These are phyloP conservation scores for Podarcis muralis DNA, from an alignment of 2,113 vertebrate genomes.

Conservation along the genomic window DNA sequence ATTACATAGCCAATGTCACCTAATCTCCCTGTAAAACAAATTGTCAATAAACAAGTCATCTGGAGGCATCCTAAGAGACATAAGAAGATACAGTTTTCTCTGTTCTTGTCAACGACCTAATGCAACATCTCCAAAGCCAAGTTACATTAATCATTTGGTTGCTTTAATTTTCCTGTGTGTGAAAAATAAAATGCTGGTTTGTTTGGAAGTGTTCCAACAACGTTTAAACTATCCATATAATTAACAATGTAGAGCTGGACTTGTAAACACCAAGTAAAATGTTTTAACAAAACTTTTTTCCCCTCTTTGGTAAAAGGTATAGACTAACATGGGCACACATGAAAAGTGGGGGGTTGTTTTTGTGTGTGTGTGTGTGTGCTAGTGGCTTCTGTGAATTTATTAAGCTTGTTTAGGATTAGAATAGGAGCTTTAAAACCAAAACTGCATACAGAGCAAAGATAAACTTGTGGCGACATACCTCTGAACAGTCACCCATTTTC, in stretches of 20 bases:
- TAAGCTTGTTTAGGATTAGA: neutral
- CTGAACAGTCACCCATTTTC: neutral
- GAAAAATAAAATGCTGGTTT: too few species aligned
- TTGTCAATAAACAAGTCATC: too few species aligned
- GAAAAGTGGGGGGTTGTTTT: neutral
- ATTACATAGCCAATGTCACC: too few species aligned
- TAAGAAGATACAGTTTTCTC: neutral
- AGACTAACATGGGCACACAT: neutral
- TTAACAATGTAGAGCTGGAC: neutral
- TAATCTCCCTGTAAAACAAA: too few species aligned
- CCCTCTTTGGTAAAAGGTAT: neutral
- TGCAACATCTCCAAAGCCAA: neutral
- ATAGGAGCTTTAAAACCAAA: neutral
- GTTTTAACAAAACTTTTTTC: neutral
- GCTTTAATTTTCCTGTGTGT: neutral
- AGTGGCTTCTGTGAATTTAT: neutral
- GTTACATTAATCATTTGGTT: neutral
- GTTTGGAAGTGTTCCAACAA: neutral
- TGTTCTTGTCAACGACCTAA: neutral
- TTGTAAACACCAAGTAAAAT: neutral
- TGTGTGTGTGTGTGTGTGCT: too few species aligned
- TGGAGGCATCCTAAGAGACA: neutral
- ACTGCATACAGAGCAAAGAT: neutral
- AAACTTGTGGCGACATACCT: neutral
- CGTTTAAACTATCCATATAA: neutral